Evolutionary conservation across 2,113 vertebrate genomes (phyloP).

Genomic region (Malaclemys terrapin): DNA sequence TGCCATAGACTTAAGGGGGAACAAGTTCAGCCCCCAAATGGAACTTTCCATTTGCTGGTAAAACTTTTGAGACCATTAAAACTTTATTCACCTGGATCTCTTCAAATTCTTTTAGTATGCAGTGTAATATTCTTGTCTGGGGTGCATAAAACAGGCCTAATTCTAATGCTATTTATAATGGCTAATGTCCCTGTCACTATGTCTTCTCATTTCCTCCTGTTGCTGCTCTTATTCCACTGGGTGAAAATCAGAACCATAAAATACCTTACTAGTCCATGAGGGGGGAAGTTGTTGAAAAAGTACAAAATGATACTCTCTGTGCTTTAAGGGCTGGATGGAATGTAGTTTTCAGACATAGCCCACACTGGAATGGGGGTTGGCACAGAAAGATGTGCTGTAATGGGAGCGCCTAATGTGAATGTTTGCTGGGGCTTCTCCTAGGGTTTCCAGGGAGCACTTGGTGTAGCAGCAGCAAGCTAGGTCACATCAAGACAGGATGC

Average conservation of each 20-base stretch:
- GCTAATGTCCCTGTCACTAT: background rate
- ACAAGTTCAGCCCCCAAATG: background rate
- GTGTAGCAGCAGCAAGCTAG: background rate
- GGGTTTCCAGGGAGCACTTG: background rate
- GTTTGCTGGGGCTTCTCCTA: background rate
- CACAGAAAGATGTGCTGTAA: background rate
- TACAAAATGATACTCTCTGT: background rate
- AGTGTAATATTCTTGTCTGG: background rate
- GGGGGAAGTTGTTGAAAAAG: background rate
- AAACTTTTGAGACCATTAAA: background rate
- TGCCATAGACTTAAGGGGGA: background rate
- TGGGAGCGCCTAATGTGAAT: background rate
- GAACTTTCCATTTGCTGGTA: background rate
- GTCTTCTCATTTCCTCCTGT: background rate
- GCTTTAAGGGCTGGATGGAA: background rate
- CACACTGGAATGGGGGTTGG: background rate
- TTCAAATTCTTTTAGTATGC: background rate
- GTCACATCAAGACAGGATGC: background rate
- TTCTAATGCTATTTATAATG: background rate
- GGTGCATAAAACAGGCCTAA: background rate
- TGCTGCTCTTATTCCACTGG: background rate
- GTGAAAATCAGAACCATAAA: background rate
- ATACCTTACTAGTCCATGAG: background rate
- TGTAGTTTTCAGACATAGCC: background rate
- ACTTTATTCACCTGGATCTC: background rate